Evolutionary conservation across 2,888 invertebrate species (phyloP).

Genomic region (Ectobius pallidus): DNA sequence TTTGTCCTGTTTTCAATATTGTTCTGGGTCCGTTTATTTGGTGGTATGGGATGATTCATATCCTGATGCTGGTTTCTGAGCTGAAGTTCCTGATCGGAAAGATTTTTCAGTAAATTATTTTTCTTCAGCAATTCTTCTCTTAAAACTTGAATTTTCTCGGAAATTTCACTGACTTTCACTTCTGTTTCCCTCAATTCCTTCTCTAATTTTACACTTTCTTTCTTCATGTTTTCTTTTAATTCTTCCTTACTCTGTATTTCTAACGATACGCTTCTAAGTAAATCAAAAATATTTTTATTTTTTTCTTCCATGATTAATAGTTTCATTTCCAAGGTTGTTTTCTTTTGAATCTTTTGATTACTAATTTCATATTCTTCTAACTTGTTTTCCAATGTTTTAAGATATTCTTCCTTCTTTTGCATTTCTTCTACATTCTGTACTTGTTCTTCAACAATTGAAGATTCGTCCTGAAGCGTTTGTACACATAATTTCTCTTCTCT

Average conservation of each 20-base stretch:
- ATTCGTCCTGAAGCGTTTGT: too few species aligned
- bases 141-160: background rate
- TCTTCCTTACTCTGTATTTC: background rate
- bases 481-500: too few species aligned
- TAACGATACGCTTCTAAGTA: too few species aligned
- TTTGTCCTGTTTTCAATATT: background rate
- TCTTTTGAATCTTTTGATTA: background rate
- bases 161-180: background rate
- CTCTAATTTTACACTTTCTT: background rate
- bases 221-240: background rate
- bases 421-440: background rate
- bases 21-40: background rate
- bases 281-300: background rate
- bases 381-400: background rate
- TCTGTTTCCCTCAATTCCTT: background rate
- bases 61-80: background rate
- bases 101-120: background rate
- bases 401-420: too few species aligned
- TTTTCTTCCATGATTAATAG: background rate
- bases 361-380: background rate
- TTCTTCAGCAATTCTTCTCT: background rate
- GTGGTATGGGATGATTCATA: background rate
- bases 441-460: too few species aligned
- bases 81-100: background rate
- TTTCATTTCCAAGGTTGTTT: background rate